Percentiles rank a stretch among this genome's conserved stretches.
Evolutionary conservation across 2,797 vertebrate species (phyloP).

Genomic region (Steatocranus sp.): DNA sequence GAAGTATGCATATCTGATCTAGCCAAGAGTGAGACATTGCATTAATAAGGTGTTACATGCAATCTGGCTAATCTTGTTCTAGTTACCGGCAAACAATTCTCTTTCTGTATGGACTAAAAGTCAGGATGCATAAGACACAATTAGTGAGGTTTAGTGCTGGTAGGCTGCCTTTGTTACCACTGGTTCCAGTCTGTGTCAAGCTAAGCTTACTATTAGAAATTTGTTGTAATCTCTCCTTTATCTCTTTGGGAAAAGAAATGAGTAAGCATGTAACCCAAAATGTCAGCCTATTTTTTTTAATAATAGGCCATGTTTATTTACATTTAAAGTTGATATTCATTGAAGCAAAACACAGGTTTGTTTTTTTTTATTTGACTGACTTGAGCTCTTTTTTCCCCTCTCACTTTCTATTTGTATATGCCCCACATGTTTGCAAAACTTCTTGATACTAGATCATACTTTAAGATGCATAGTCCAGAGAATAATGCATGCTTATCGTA

Average conservation of each 20-base stretch:
- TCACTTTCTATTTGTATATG: not conserved
- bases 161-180: not conserved
- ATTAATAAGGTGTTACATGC: not conserved
- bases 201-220: not conserved
- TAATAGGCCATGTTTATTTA: not conserved
- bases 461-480: not conserved
- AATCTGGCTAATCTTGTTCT: not conserved
- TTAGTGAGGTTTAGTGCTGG: not conserved
- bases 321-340: not conserved
- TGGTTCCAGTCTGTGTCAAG: not conserved
- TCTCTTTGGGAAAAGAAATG: not conserved
- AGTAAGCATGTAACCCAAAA: not conserved
- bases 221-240: not conserved
- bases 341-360: not conserved
- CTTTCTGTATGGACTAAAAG: not conserved
- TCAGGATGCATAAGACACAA: not conserved
- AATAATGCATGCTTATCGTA: not conserved
- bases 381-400: not conserved
- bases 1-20: not conserved
- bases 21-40: not conserved
- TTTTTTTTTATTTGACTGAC: not conserved
- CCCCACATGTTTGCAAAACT: not conserved
- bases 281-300: not conserved
- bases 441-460: not conserved
- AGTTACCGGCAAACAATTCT: not conserved